Evolutionary conservation across 2,888 invertebrate species (phyloP).

Genomic region (Cantharis lateralis): DNA sequence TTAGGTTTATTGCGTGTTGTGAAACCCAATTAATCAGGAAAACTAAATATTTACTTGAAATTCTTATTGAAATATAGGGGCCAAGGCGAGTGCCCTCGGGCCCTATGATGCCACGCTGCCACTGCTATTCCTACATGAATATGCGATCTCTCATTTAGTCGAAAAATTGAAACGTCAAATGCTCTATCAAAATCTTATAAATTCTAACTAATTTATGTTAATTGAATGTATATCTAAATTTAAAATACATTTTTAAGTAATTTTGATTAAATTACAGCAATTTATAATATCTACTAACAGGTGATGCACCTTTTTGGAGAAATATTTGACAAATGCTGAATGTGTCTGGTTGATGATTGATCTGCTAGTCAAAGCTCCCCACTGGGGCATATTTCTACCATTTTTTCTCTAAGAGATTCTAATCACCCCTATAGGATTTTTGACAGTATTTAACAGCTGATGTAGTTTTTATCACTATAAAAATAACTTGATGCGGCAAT

Average conservation of each 20-base stretch:
- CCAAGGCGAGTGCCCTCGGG: no score
- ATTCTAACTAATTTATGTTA: neutral
- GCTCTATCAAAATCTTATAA: neutral
- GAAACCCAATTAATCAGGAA: no score
- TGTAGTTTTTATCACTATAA: neutral
- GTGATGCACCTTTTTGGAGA: neutral
- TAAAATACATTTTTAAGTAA: neutral
- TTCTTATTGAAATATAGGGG: no score
- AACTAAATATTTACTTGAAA: no score
- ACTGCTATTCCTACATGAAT: no score
- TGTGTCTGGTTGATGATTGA: neutral
- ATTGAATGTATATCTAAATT: neutral
- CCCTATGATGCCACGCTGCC: no score
- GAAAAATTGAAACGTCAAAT: neutral
- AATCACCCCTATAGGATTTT: neutral
- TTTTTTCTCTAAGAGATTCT: neutral
- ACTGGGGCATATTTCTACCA: neutral
- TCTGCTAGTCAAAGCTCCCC: neutral
- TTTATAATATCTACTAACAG: neutral
- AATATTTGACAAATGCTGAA: neutral
- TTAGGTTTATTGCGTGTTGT: no score
- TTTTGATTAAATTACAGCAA: neutral
- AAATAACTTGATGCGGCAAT: neutral
- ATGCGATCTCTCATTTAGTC: neutral
- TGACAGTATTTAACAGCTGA: neutral